Base-by-base conservation (phyloP, 1,140 invertebrate genomes). In the Drosophila baimaii region DNA sequence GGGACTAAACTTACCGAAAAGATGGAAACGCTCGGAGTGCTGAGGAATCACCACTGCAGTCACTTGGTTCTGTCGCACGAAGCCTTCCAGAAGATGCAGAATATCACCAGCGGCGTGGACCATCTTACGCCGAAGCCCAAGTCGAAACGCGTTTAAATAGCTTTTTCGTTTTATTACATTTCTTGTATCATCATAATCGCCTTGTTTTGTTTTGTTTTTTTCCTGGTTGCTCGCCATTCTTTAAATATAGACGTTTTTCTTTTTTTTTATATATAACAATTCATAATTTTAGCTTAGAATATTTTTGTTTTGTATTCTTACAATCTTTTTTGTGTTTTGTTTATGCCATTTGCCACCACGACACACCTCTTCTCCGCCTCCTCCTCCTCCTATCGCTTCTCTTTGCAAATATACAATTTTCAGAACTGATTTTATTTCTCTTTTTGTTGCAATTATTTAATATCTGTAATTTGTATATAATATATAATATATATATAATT, bases 251-350 rank as follows among this genome's bases (percentile, higher is more conserved):
- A 72, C 52, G 82, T 77, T 73, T 83, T 49, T 46, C 29, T 27
- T 27, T 49, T 49, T 46, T 49, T 27, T 27, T 49, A 29, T 86
- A 73, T 88, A 88, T 89, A 89, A 89, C 84, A 89, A 90, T 89
- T 89, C 84, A 89, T 89, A 89, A 85, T 84, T 89, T 89, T 89
- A 89, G 70, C 84, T 90, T 89, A 89, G 56, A 81, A 58, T 90
- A 89, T 81, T 85, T 71, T 79, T 64, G 66, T 70, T 73, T 57
- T 43, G 64, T 78, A 88, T 66, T 75, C 79, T 78, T 86, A 86
- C 82, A 86, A 69, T 79, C 54, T 46, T 73, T 79, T 79, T 23
- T 49, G 35, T 35, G 29, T 52, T 33, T 54, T 77, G 41, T 58
- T 77, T 79, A 57, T 69, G 74, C 74, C 49, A 61, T 58, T 76